These are phyloP conservation scores for Gymnocypris eckloni DNA, from an alignment of 2,797 vertebrate genomes.

Conservation along the genomic window DNA sequence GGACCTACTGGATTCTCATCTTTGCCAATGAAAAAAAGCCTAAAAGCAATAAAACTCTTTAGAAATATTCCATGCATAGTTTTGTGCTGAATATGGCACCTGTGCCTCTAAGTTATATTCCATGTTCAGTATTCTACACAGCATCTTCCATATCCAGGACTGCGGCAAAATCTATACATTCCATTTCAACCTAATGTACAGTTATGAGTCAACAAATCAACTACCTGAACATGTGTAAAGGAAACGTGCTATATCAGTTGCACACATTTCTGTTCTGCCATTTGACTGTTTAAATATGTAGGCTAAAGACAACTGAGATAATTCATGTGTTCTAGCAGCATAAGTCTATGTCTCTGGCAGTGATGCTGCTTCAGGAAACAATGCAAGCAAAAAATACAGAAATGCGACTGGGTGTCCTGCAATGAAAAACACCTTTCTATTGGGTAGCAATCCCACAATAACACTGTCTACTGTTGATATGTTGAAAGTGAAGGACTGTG, in stretches of 20 bases:
- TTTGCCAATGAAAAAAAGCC: conserved; percentile 34
- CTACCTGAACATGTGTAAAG: conserved; percentile 40
- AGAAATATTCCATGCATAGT: conserved; percentile 71
- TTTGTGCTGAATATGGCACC: conserved; percentile 61
- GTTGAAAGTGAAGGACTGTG: neutral
- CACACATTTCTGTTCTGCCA: neutral
- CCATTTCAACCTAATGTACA: conserved; percentile 35
- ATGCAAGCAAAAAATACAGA: conserved; percentile 8
- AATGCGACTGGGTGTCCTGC: neutral
- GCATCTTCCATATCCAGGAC: conserved; percentile 49
- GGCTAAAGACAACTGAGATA: conserved; percentile 3
- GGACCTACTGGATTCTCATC: conserved; percentile 66
- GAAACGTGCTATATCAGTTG: neutral
- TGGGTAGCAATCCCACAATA: neutral
- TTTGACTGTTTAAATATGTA: neutral
- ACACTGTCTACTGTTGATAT: neutral
- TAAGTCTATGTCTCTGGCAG: conserved; percentile 46
- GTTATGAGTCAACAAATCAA: conserved; percentile 38
- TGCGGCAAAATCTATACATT: conserved; percentile 48
- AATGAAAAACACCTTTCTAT: neutral
- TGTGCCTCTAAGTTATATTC: conserved; percentile 64
- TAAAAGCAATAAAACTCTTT: conserved; percentile 60
- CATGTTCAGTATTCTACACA: conserved; percentile 54
- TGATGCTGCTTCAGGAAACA: conserved; percentile 46
- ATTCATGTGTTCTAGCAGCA: neutral